phyloP scores from a whole-genome alignment of 2,888 invertebrate genomes.

The Allacma fusca region DNA sequence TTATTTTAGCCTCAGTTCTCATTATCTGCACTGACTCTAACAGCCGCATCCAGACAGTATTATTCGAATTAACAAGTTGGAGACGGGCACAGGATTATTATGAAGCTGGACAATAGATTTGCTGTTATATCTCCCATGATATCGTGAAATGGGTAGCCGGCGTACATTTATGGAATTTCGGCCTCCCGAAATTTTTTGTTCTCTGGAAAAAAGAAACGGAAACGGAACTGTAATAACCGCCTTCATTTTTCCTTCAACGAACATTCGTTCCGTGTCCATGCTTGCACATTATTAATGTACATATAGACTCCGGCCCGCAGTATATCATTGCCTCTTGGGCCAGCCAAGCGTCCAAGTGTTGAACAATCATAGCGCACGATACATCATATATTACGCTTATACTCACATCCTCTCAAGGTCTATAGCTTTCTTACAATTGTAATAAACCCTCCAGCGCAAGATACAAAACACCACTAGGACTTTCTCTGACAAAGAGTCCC shows the following conservation, averaged over 20 bases:
- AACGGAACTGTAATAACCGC: slow-evolving; percentile 16
- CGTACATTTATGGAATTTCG: background rate
- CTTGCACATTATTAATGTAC: background rate
- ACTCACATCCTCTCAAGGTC: too few species aligned
- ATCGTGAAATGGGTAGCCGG: background rate
- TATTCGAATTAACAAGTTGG: background rate
- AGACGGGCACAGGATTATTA: background rate
- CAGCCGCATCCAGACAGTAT: background rate
- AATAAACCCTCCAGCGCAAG: too few species aligned
- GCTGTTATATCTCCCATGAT: background rate
- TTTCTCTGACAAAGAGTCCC: too few species aligned
- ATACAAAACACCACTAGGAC: too few species aligned
- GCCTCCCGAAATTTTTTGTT: too few species aligned
- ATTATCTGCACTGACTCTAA: background rate
- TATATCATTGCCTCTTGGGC: too few species aligned
- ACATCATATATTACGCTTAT: too few species aligned
- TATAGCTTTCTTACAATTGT: too few species aligned
- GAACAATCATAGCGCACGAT: too few species aligned
- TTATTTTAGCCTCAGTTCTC: background rate
- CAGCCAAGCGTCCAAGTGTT: too few species aligned
- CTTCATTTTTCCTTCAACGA: slow-evolving; percentile 11
- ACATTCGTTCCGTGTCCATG: background rate
- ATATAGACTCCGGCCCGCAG: too few species aligned
- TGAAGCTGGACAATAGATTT: background rate
- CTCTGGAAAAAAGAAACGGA: slow-evolving; percentile 16